A percentile compares a stretch with the other conserved stretches of the same genome.
Evolutionary conservation across 2,113 vertebrate genomes (phyloP).

Genomic region (Myanophis thanlyinensis): DNA sequence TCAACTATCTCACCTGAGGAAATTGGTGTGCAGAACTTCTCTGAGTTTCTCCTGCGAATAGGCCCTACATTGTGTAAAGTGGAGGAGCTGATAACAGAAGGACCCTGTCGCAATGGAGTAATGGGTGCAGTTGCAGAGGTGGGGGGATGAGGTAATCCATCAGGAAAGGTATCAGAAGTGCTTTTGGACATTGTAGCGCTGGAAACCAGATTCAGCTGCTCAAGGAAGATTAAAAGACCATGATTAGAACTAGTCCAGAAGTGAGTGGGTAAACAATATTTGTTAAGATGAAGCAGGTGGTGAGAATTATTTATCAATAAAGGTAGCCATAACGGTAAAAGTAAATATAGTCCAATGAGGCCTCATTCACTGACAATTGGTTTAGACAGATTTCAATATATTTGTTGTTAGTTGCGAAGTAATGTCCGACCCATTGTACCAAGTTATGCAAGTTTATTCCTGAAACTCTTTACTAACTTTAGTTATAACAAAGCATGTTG

Average conservation of each 20-base stretch:
- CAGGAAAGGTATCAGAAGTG: conserved; percentile 89
- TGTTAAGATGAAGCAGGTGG: not conserved
- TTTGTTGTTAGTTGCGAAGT: no score
- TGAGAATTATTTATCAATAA: accelerated
- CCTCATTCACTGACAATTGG: not conserved
- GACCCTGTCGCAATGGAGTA: conserved; percentile 91
- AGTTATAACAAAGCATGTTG: not conserved
- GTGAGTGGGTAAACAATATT: not conserved
- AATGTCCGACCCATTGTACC: no score
- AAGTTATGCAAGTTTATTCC: not conserved
- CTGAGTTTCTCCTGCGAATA: conserved; percentile 92
- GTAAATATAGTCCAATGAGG: accelerated
- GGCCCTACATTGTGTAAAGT: conserved; percentile 88
- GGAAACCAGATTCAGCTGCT: conserved; percentile 88
- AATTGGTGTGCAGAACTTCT: conserved; percentile 98
- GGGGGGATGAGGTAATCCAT: conserved; percentile 93
- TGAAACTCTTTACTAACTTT: not conserved
- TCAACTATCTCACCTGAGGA: conserved; percentile 84
- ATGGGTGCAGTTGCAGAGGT: conserved; percentile 94
- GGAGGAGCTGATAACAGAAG: conserved; percentile 96
- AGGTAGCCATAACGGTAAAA: not conserved
- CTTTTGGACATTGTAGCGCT: conserved; percentile 90
- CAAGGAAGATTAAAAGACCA: not conserved
- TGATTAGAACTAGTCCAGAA: not conserved
- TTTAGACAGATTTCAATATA: not conserved